Evolutionary conservation across 2,888 invertebrate species (phyloP).

Genomic region (Drosophila cracens): DNA sequence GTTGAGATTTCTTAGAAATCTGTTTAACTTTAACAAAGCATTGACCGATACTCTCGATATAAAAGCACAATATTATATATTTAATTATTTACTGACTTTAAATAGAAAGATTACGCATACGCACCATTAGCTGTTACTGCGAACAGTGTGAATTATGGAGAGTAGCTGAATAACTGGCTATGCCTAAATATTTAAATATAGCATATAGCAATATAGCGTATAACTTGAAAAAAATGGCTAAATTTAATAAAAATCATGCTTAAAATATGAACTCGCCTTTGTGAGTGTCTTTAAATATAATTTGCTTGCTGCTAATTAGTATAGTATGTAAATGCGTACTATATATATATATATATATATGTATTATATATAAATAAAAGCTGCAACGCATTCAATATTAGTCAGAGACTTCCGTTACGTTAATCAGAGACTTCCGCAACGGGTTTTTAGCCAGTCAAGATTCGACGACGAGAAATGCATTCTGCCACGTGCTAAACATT

Average conservation of each 20-base stretch:
- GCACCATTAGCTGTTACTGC: background rate
- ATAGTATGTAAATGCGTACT: background rate
- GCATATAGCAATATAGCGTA: no score
- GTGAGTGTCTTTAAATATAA: background rate
- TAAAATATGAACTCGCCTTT: background rate
- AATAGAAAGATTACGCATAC: background rate
- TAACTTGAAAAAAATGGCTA: background rate
- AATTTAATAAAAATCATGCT: background rate
- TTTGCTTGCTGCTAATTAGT: background rate
- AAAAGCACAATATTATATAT: background rate
- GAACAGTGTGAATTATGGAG: background rate
- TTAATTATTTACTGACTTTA: background rate
- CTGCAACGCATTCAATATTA: conserved; percentile 8
- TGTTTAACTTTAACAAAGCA: no score
- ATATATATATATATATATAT: background rate
- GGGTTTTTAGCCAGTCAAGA: conserved; percentile 8
- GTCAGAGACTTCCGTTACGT: conserved; percentile 35
- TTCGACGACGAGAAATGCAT: conserved; percentile 11
- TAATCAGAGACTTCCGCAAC: conserved; percentile 35
- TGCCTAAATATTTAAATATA: background rate
- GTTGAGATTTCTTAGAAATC: background rate
- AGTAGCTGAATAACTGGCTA: background rate
- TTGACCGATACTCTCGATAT: background rate
- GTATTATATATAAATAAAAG: background rate
- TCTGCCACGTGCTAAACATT: conserved; percentile 41